Conservation (phyloP, 2,888 invertebrate species). For the Spicauda simplicius region DNA sequence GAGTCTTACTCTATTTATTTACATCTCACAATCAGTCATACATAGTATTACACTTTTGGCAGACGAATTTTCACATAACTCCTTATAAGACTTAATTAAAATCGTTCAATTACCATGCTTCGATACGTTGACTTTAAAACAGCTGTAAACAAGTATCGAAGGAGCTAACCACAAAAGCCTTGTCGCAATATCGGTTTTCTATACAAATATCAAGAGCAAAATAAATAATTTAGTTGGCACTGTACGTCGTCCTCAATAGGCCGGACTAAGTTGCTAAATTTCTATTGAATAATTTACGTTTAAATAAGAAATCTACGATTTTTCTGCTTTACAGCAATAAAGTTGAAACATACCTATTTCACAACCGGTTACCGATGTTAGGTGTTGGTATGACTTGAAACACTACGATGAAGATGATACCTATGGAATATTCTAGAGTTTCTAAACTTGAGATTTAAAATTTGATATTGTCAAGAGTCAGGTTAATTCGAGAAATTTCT, state of each 20-base stretch:
- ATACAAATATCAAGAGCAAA: slow-evolving; percentile 54
- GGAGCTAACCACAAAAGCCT: slow-evolving; percentile 16
- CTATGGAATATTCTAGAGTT: slow-evolving; percentile 55
- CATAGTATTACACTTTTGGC: slow-evolving; percentile 71
- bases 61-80: slow-evolving; percentile 62
- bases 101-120: slow-evolving; percentile 30
- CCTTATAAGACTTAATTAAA: slow-evolving; percentile 39
- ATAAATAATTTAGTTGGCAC: slow-evolving; percentile 61
- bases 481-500: slow-evolving; percentile 57
- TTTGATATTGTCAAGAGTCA: slow-evolving; percentile 76
- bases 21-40: slow-evolving; percentile 84
- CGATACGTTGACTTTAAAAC: slow-evolving; percentile 22
- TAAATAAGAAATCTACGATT: slow-evolving; percentile 50
- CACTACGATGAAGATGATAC: slow-evolving; percentile 55
- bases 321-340: slow-evolving; percentile 52
- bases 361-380: slow-evolving; percentile 74
- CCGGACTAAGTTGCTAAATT: slow-evolving; percentile 75
- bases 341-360: slow-evolving; percentile 63
- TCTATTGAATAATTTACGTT: slow-evolving; percentile 50
- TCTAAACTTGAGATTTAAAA: slow-evolving; percentile 65
- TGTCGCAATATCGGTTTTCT: slow-evolving; percentile 17
- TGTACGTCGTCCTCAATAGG: slow-evolving; percentile 69
- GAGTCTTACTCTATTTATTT: slow-evolving; percentile 80
- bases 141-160: slow-evolving; percentile 25
- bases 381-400: slow-evolving; percentile 39